Percentiles rank a stretch among this genome's conserved stretches.
Evolutionary conservation across 2,797 vertebrate species (phyloP).

Genomic region (Craterocephalus amniculus): DNA sequence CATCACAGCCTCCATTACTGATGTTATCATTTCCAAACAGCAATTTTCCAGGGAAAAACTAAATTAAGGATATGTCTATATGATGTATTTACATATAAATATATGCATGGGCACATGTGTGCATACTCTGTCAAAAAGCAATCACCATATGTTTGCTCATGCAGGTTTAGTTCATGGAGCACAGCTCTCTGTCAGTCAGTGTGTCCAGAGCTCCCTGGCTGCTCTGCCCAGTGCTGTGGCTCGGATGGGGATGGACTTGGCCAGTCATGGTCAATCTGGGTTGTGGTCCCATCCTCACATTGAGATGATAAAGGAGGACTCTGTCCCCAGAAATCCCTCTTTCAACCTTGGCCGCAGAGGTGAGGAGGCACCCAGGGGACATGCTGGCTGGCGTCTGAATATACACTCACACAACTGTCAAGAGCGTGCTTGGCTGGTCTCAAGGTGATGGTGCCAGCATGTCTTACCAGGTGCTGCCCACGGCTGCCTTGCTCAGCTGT

Average conservation of each 20-base stretch:
- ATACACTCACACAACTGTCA: conserved; percentile 68
- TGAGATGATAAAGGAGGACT: conserved; percentile 75
- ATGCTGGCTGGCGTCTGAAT: conserved; percentile 64
- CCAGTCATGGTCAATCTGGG: conserved; percentile 47
- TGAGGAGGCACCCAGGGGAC: conserved; percentile 73
- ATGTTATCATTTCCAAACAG: conserved; percentile 71
- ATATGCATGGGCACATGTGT: conserved; percentile 21
- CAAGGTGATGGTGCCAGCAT: conserved; percentile 67
- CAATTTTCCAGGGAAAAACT: conserved; percentile 53
- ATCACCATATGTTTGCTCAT: conserved; percentile 44
- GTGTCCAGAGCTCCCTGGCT: conserved; percentile 51
- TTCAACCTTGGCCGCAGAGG: conserved; percentile 60
- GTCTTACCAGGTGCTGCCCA: conserved; percentile 67
- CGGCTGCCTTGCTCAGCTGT: conserved; percentile 47
- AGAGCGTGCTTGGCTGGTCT: conserved; percentile 48
- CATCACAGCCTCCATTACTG: conserved; percentile 63
- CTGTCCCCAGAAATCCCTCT: conserved; percentile 55
- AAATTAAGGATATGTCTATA: conserved; percentile 29
- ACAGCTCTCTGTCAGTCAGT: conserved; percentile 38
- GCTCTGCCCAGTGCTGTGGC: conserved; percentile 56
- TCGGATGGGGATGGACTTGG: conserved; percentile 56
- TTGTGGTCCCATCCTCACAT: conserved; percentile 64
- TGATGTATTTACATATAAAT: conserved; percentile 19
- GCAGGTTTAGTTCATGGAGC: conserved; percentile 39
- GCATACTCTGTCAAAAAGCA: conserved; percentile 29